Base-by-base conservation (phyloP, 2,113 vertebrate species). In the Arenaria interpres region DNA sequence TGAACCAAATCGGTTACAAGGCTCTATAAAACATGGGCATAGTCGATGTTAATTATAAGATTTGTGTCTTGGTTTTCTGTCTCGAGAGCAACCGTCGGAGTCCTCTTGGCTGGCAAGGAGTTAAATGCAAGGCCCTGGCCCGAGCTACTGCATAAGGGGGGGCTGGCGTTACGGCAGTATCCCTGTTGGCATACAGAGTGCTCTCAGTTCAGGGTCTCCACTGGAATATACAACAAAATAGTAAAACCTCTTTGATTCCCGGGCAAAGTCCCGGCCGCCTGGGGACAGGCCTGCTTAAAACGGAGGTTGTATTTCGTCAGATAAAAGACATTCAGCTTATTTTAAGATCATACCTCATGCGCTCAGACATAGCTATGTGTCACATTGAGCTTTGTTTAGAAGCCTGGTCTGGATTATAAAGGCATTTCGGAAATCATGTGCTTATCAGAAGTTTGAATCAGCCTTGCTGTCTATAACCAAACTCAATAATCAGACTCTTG, bases 361-460 rank as follows among this genome's bases (percentile, higher is more conserved):
- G 25, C 35, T 67, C 81, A 82, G 84, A 71, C 59, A 46, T 45
- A 90, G 60, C 78, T 67, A 37, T 73, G 86, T 96, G 91, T 96
- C 97, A 96, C 85, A 82, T 1, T 85, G 96, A 93, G 57, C 78
- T 95, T 86, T 90, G 81, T 71, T 94, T 90, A 68, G 90, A 96
- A 94, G 51, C 32, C 64, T 91, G 90, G 35, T 74, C 80, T 63
- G 78, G 81, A 88, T 93, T 88, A 90, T 64, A 84, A 89, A 85
- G 69, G 68, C 85, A 83, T 91, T 96, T 95, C 0, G 1, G 93
- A 94, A 95, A 92, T 68, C 88, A 72, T 46, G 76, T 4, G 53
- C 91, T 87, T 97, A 94, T 89, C 91, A 94, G 93, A 95, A 93
- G 88, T 96, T 96, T 89, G 89, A 88, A 88, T 93, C 88, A 95